Percentiles rank a stretch among this genome's conserved stretches.
Evolutionary conservation across 2,113 vertebrate genomes (phyloP).

Genomic region (Calidris pugnax): DNA sequence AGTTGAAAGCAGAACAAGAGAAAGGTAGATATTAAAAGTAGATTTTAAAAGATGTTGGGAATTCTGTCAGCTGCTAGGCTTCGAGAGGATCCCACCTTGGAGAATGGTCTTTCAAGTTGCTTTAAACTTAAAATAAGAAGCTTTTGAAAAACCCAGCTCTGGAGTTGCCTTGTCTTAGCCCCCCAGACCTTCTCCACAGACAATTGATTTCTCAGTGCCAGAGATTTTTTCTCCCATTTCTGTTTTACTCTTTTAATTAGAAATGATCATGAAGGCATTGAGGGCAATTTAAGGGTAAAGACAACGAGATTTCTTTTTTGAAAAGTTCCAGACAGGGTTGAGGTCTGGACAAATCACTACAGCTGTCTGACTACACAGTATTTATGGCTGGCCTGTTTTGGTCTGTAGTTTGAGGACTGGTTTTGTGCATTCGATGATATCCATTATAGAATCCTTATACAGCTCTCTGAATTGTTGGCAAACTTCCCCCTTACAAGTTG

Average conservation of each 20-base stretch:
- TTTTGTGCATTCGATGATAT: conserved; percentile 2
- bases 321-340: conserved; percentile 23
- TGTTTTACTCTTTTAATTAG: conserved; percentile 4
- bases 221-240: not conserved
- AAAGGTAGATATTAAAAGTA: not conserved
- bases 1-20: not conserved
- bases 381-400: conserved; percentile 37
- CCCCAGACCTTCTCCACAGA: not conserved
- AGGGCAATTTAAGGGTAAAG: not conserved
- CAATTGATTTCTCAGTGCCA: conserved; percentile 17
- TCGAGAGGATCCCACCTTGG: not conserved
- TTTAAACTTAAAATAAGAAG: not conserved
- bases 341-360: not conserved
- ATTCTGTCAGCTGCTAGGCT: not conserved
- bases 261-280: not conserved
- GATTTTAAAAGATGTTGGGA: not conserved
- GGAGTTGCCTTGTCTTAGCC: not conserved
- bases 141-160: not conserved
- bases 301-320: not conserved
- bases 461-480: conserved; percentile 15
- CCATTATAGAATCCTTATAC: not conserved
- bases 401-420: not conserved
- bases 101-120: not conserved
- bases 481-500: not conserved
- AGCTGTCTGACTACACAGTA: not conserved